These are phyloP conservation scores for Crambe crambe DNA, from an alignment of 37 sponge, comb jelly and placozoan genomes.

Conservation along the genomic window DNA sequence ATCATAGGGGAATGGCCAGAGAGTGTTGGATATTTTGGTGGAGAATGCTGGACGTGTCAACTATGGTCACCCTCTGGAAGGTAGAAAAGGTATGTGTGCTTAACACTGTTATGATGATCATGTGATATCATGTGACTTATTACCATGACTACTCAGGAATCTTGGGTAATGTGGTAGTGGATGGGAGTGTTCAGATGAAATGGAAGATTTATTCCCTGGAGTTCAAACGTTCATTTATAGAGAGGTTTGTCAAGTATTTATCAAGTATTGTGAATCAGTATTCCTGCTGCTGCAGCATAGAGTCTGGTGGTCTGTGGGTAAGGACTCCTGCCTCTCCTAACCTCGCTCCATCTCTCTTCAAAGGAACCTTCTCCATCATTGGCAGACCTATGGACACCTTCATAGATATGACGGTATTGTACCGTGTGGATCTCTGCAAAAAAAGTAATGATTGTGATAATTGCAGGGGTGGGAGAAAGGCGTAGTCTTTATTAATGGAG, in stretches of 20 bases:
- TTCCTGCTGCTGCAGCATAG: conserved; percentile 27
- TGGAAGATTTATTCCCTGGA: conserved; percentile 81
- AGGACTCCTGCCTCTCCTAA: conserved; percentile 18
- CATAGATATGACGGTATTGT: conserved; percentile 65
- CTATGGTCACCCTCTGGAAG: conserved; percentile 59
- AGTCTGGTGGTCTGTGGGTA: conserved; percentile 74
- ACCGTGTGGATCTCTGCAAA: neutral
- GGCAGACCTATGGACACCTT: conserved; percentile 80
- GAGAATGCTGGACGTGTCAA: conserved; percentile 90
- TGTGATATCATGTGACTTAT: neutral
- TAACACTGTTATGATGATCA: neutral
- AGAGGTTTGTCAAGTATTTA: too few species aligned
- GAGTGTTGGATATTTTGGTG: conserved; percentile 73
- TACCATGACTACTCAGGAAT: conserved; percentile 41
- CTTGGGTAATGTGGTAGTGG: conserved; percentile 52
- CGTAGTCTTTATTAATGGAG: conserved; percentile 81
- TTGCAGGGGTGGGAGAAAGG: conserved; percentile 91
- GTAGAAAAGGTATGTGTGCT: conserved; percentile 34
- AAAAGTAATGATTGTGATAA: neutral
- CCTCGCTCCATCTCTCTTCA: conserved; percentile 66
- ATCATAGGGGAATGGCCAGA: neutral
- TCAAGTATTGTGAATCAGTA: too few species aligned
- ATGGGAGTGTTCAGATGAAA: conserved; percentile 11
- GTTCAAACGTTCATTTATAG: conserved; percentile 51
- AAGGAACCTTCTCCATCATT: conserved; percentile 57